Evolutionary conservation across 2,797 vertebrate species (phyloP).

Genomic region (Brotula barbata): DNA sequence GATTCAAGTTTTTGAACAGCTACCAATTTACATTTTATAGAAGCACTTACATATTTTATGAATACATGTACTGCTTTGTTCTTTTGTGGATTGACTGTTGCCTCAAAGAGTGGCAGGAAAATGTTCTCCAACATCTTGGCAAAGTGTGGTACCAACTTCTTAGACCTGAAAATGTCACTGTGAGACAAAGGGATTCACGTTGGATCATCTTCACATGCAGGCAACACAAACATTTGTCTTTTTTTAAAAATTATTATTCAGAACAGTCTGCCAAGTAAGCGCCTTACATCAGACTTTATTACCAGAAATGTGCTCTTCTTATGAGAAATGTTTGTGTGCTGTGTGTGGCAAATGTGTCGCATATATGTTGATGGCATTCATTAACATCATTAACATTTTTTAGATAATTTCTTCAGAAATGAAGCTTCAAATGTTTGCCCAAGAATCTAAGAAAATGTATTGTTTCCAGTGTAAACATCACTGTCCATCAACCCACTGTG

Average conservation of each 20-base stretch:
- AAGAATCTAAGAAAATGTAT: too few relatives aligned
- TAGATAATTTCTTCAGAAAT: too few relatives aligned
- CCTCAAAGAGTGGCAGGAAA: slow-evolving; percentile 93
- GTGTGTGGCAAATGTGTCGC: too few relatives aligned
- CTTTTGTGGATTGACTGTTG: slow-evolving; percentile 89
- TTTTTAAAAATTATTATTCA: too few relatives aligned
- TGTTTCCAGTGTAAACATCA: neutral
- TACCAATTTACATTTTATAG: neutral
- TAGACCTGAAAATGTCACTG: slow-evolving; percentile 93
- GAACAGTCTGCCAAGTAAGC: too few relatives aligned
- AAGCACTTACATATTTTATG: slow-evolving; percentile 90
- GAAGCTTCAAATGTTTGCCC: slow-evolving; percentile 32
- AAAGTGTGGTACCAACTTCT: slow-evolving; percentile 92
- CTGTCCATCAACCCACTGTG: too few relatives aligned
- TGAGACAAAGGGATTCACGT: slow-evolving; percentile 67
- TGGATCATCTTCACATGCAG: slow-evolving; percentile 92
- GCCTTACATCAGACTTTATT: too few relatives aligned
- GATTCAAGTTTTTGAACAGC: too few relatives aligned
- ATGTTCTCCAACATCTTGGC: slow-evolving; percentile 97
- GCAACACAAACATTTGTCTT: slow-evolving; percentile 91
- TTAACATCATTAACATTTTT: too few relatives aligned
- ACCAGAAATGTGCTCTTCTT: too few relatives aligned
- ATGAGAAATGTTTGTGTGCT: too few relatives aligned
- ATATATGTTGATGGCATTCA: too few relatives aligned
- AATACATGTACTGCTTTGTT: slow-evolving; percentile 88